Base-by-base conservation (phyloP, 2,888 invertebrate species). In the Yponomeuta sedellus region DNA sequence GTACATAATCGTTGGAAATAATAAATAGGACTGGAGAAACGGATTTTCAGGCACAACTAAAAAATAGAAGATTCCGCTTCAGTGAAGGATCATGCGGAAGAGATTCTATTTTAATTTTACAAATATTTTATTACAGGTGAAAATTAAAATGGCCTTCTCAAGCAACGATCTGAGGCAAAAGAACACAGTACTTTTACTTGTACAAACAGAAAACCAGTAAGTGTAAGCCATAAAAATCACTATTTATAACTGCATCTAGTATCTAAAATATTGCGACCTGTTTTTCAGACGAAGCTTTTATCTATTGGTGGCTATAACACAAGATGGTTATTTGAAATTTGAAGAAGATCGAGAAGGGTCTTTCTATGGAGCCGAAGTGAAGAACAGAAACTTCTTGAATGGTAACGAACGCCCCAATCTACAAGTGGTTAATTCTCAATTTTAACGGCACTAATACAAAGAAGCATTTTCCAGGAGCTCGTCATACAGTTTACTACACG, bases 111-210 rank as follows among this genome's bases (percentile, higher is more conserved):
- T 34, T 34, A 8, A 34, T 34, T 34, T 34, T 8, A 34, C 34
- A 0, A 34, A 34, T 34, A 34, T 34, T 34, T 57, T n/a, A n/a
- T 20, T 57, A 57, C 93, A 95, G 85, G 95, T 97, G 0, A 96
- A 96, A 82, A 93, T 97, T 34, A 96, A 97, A 83, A 81, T 97
- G 68, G 97, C 97, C 0, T 97, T 97, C 82, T 97, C 97, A 0
- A 96, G 96, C 69, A 94, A 94, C 74, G 95, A 96, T 81, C 88
- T 95, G 44, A 92, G 96, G 16, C 95, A 96, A 70, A 94, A 96
- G 74, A 95, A 95, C 75, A 95, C 96, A 3, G 95, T 96, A 0
- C 91, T 97, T 67, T 80, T 97, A 22, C 88, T 97, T 66, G 91
- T 97, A 5, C 96, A 97, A 86, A 96, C 97, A 1, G 96, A 96